Evolutionary conservation across 1,140 invertebrate species (phyloP), one percentile per base, ranked within the genome.

Genomic region (Caenorhabditis tropicalis): DNA sequence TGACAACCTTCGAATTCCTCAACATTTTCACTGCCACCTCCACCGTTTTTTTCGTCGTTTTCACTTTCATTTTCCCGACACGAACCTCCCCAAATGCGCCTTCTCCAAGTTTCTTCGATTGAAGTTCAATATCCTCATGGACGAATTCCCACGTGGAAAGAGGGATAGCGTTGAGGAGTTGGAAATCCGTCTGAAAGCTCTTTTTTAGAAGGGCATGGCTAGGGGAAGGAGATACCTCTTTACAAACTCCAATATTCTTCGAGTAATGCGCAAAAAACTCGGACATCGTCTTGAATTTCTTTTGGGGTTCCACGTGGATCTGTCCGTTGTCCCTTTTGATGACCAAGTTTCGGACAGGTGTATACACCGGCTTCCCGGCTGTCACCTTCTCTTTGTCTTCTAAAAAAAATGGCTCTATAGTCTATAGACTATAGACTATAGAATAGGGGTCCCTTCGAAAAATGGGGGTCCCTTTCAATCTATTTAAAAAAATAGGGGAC

Each of bases 61-160:
- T 46, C 24, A 56, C 5, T n/a, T 53, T 84, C 74, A 84, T 29
- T 49, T 58, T 81, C 16, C 70, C 83, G 19, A 51, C 31, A 19
- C 56, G 53, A 33, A 84, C 83, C 27, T 84, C 83, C 19, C 83
- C 83, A 81, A 84, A 84, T n/a, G 83, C 70, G 0, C 83, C 83
- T 48, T 80, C 83, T 4, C 83, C 83, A 6, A 84, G 33, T 31
- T 82, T 81, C 29, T 84, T 84, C 2, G 33, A 9, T 31, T 58
- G 39, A 7, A 81, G 15, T n/a, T 82, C 36, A 2, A 84, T 39
- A n/a, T 82, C 79, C 33, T 46, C 60, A 19, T 83, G 82, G n/a
- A 65, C 27, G 24, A 70, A 56, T 51, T 83, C 82, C 82, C 82
- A 83, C 1, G 4, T 46, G n/a, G 60, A 74, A 2, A 65, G 82